Conservation (phyloP, 2,113 vertebrate genomes). For the Atractosteus spatula region DNA sequence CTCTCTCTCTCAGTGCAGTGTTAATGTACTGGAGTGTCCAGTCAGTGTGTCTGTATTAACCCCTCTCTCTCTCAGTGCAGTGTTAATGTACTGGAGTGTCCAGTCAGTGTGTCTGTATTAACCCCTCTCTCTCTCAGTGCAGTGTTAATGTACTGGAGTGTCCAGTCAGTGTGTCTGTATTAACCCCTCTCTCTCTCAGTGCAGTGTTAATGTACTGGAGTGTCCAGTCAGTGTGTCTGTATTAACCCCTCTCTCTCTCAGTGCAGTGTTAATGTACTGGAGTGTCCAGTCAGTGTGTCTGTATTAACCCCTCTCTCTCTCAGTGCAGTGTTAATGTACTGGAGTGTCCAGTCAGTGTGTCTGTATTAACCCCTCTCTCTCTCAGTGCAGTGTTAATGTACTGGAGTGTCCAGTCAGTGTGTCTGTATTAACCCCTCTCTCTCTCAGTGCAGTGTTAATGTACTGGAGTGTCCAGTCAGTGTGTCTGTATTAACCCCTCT, state of each 20-base stretch:
- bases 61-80: neutral
- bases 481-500: neutral
- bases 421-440: neutral
- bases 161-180: too few relatives aligned
- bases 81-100: too few relatives aligned
- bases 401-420: neutral
- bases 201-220: neutral
- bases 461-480: too few relatives aligned
- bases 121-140: conserved; percentile 1
- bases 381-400: neutral
- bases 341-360: too few relatives aligned
- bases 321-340: conserved; percentile 51
- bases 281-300: too few relatives aligned
- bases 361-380: too few relatives aligned
- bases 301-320: neutral
- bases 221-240: neutral
- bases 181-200: too few relatives aligned
- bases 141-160: conserved; percentile 50
- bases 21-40: neutral
- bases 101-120: too few relatives aligned
- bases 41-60: neutral
- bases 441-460: too few relatives aligned
- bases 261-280: too few relatives aligned
- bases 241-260: neutral
- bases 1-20: too few relatives aligned